A percentile compares a stretch with the other conserved stretches of the same genome.
Conservation (phyloP, 2,113 vertebrate genomes). For the Nothocercus nigrocapillus region DNA sequence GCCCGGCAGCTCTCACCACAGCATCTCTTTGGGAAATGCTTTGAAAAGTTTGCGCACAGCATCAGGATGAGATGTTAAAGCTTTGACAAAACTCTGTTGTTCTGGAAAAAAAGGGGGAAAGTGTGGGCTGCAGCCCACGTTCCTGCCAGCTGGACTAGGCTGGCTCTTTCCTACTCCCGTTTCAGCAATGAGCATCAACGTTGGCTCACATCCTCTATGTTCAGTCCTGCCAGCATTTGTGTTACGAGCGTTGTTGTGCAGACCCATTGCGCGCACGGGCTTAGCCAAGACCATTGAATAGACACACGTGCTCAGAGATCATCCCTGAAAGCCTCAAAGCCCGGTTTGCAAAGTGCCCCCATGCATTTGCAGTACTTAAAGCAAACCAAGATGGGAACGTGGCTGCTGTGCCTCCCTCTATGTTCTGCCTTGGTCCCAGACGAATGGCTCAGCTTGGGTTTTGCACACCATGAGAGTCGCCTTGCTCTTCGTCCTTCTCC, state of each 20-base stretch:
- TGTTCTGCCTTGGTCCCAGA: background rate
- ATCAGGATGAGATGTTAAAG: background rate
- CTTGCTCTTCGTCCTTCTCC: background rate
- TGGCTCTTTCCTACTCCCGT: background rate
- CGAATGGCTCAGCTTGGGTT: background rate
- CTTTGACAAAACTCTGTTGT: background rate
- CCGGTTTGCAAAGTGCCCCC: background rate
- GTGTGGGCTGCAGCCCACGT: fast-evolving
- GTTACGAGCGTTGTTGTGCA: fast-evolving
- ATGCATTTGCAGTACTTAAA: background rate
- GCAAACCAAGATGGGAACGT: background rate
- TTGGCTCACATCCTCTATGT: background rate
- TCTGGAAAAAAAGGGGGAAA: background rate
- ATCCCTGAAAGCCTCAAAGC: background rate
- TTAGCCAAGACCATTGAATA: too few relatives aligned
- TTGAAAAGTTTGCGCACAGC: background rate
- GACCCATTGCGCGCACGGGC: fast-evolving
- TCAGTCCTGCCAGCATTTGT: background rate
- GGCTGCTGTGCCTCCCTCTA: background rate
- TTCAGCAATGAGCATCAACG: background rate
- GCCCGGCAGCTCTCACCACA: fast-evolving
- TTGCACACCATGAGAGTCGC: background rate
- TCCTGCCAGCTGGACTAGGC: background rate
- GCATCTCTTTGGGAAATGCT: background rate
- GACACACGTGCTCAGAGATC: background rate